phyloP scores from a whole-genome alignment of 2,888 invertebrate genomes.

The Hedychridium roseum region DNA sequence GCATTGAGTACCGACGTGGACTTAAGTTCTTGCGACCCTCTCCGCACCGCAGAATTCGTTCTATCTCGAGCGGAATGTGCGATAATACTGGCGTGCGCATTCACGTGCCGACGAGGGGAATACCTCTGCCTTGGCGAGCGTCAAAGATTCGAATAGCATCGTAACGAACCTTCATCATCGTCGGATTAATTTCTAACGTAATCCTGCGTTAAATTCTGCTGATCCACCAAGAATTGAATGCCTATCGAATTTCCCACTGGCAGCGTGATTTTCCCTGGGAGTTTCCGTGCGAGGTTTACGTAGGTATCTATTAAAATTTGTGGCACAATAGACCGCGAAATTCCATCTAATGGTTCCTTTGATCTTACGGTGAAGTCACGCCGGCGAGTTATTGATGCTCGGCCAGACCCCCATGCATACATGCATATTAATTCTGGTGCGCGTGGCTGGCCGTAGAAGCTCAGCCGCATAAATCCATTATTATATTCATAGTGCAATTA shows the following conservation, averaged over 20 bases:
- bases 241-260: not conserved
- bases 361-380: slow-evolving; percentile 16
- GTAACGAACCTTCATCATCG: too few relatives aligned
- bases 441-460: too few relatives aligned
- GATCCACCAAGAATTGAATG: slow-evolving; percentile 1
- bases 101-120: not conserved
- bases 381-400: slow-evolving; percentile 20
- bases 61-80: slow-evolving; percentile 7
- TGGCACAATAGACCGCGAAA: slow-evolving; percentile 20
- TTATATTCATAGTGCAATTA: too few relatives aligned
- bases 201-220: too few relatives aligned
- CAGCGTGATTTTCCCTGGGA: not conserved
- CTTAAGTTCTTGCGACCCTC: slow-evolving; percentile 19
- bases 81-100: slow-evolving; percentile 8
- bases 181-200: too few relatives aligned
- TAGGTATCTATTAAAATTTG: slow-evolving; percentile 13
- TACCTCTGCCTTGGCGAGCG: too few relatives aligned
- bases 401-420: not conserved
- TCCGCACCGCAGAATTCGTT: slow-evolving; percentile 15
- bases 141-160: too few relatives aligned
- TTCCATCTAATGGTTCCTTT: slow-evolving; percentile 21
- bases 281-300: slow-evolving; percentile 1
- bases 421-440: slow-evolving; percentile 13
- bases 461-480: too few relatives aligned
- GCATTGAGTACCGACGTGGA: slow-evolving; percentile 18